Conservation (phyloP, 2,888 invertebrate species). For the Rutpela maculata region DNA sequence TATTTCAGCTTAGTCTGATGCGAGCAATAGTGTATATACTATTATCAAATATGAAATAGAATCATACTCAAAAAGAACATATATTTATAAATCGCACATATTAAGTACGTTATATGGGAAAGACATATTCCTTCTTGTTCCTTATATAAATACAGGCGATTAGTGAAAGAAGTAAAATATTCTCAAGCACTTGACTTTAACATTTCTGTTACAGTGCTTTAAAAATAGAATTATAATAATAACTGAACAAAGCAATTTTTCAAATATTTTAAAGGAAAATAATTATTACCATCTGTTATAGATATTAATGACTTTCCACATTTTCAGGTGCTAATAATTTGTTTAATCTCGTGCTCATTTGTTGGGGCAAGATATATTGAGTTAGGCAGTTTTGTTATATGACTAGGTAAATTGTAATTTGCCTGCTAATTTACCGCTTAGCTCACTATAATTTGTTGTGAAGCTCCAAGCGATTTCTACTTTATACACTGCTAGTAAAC, state of each 20-base stretch:
- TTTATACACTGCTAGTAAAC: not conserved
- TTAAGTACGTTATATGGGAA: too few species aligned
- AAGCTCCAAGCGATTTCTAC: not conserved
- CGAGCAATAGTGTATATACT: too few species aligned
- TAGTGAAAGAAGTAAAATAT: too few species aligned
- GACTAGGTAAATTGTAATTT: constrained; percentile 34
- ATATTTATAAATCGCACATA: too few species aligned
- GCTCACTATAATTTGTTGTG: constrained; percentile 9
- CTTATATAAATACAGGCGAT: too few species aligned
- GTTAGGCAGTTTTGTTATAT: constrained; percentile 22
- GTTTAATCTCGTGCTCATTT: constrained; percentile 16
- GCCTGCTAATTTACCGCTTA: constrained; percentile 20
- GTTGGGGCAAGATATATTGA: constrained; percentile 26
- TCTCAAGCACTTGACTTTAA: too few species aligned
- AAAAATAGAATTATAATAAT: not conserved
- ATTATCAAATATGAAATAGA: too few species aligned
- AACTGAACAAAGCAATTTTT: not conserved
- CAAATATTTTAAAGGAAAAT: not conserved
- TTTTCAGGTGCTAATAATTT: constrained; percentile 27
- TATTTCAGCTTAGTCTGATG: too few species aligned
- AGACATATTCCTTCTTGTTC: too few species aligned
- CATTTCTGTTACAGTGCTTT: too few species aligned
- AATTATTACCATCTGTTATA: not conserved
- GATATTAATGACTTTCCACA: constrained; percentile 6
- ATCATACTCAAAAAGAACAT: too few species aligned